phyloP scores from a whole-genome alignment of 2,888 invertebrate genomes.

The Galeopsomyia nigrocyanea region DNA sequence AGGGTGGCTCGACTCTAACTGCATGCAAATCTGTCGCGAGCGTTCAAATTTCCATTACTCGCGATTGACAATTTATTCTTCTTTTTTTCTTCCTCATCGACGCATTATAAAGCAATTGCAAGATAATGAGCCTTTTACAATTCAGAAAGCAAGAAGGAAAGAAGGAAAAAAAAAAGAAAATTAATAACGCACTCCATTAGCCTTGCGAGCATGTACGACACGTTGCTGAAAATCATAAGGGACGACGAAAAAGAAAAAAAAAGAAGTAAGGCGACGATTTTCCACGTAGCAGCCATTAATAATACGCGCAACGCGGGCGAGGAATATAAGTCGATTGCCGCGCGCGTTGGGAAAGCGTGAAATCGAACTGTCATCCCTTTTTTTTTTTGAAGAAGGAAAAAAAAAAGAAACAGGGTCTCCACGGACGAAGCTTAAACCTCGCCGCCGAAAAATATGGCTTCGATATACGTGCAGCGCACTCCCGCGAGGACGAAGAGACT shows the following conservation, averaged over 20 bases:
- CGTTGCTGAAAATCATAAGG: no score
- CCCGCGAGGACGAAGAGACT: constrained; percentile 1
- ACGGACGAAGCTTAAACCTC: background rate
- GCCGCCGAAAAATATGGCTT: constrained; percentile 34
- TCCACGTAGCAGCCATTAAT: constrained; percentile 37
- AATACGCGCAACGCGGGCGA: constrained; percentile 1
- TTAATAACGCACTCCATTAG: background rate
- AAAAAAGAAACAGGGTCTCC: constrained; percentile 13
- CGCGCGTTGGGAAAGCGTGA: constrained; percentile 34
- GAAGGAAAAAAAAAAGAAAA: constrained; percentile 4
- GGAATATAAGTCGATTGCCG: constrained; percentile 35
- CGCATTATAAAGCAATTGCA: no score
- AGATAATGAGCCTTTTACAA: no score
- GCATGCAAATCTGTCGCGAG: no score
- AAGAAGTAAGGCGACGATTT: constrained; percentile 4
- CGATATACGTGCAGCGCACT: constrained; percentile 22
- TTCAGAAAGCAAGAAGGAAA: background rate
- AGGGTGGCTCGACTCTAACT: no score
- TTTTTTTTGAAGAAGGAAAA: constrained; percentile 11
- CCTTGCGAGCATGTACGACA: no score
- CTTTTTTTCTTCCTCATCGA: no score
- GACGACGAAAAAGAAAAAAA: background rate
- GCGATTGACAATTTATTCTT: no score
- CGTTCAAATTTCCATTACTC: no score
- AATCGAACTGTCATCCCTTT: constrained; percentile 44